Evolutionary conservation across 2,888 invertebrate species (phyloP).

Genomic region (Stenchaetothrips biformis): DNA sequence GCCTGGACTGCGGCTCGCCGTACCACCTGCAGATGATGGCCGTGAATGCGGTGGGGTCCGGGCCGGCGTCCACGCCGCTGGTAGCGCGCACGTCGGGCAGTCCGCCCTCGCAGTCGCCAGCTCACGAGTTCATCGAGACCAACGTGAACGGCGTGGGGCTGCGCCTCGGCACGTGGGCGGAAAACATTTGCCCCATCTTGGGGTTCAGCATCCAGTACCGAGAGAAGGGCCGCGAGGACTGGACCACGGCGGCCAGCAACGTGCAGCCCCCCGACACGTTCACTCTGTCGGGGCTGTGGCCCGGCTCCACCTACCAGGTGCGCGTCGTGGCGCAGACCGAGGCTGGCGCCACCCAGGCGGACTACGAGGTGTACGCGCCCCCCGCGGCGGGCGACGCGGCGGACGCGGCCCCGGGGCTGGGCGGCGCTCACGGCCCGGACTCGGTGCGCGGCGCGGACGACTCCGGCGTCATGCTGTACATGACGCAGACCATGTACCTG

Average conservation of each 20-base stretch:
- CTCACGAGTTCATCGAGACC: slow-evolving; percentile 41
- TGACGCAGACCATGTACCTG: slow-evolving; percentile 16
- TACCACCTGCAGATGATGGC: slow-evolving; percentile 41
- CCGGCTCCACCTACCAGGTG: slow-evolving; percentile 43
- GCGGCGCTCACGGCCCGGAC: not conserved
- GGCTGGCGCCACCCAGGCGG: slow-evolving; percentile 42
- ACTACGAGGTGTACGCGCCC: slow-evolving; percentile 38
- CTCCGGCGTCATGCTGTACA: not conserved
- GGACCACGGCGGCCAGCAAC: slow-evolving; percentile 39
- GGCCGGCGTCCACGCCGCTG: slow-evolving; percentile 41
- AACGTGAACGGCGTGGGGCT: slow-evolving; percentile 43
- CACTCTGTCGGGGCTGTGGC: slow-evolving; percentile 42
- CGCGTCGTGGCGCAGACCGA: slow-evolving; percentile 42
- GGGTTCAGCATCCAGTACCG: slow-evolving; percentile 44
- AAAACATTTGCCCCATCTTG: slow-evolving; percentile 42
- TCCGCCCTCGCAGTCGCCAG: slow-evolving; percentile 41
- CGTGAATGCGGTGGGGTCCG: slow-evolving; percentile 42
- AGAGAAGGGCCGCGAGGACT: slow-evolving; percentile 40
- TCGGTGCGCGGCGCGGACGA: slow-evolving; percentile 1
- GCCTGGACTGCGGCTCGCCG: slow-evolving; percentile 41
- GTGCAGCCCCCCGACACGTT: slow-evolving; percentile 34
- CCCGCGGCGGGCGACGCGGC: not conserved
- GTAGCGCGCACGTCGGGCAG: slow-evolving; percentile 42
- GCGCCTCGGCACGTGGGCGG: slow-evolving; percentile 43
- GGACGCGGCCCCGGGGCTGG: not conserved